phyloP scores from a whole-genome alignment of 2,888 invertebrate genomes.

The Nemapogon koenigi region DNA sequence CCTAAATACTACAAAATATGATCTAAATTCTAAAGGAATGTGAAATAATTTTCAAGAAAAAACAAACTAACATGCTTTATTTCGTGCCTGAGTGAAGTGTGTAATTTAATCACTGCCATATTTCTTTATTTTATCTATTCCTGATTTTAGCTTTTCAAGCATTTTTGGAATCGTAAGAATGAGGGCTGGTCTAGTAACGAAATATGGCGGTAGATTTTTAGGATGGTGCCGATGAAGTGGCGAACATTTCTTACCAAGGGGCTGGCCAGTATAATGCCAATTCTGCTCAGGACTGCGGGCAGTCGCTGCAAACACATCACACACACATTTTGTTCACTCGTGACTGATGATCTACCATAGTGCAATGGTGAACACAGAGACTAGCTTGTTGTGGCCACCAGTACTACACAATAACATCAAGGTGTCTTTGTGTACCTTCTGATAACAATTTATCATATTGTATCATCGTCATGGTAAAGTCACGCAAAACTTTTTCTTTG shows the following conservation, averaged over 20 bases:
- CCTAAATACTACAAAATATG: neutral
- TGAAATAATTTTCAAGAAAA: neutral
- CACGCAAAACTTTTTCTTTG: conserved; percentile 30
- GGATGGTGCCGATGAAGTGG: conserved; percentile 58
- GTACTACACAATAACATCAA: conserved; percentile 4
- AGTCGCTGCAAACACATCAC: conserved; percentile 87
- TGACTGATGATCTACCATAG: conserved; percentile 52
- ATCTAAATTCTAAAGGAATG: neutral
- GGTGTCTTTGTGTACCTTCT: conserved; percentile 5
- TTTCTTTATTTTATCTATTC: conserved; percentile 2
- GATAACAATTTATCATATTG: neutral
- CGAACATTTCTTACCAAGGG: conserved; percentile 83
- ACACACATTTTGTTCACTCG: conserved; percentile 66
- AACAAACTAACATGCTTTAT: conserved; percentile 3
- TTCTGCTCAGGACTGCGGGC: conserved; percentile 94
- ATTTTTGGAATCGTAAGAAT: too few relatives aligned
- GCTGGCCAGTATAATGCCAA: conserved; percentile 95
- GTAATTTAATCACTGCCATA: conserved; percentile 4
- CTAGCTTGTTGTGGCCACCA: conserved; percentile 54
- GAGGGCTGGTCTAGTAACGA: too few relatives aligned
- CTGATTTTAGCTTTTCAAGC: too few relatives aligned
- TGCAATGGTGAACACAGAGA: conserved; percentile 50
- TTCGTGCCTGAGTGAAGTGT: neutral
- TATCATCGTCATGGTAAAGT: neutral
- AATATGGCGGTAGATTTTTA: conserved; percentile 36